These are phyloP conservation scores for Haliaeetus albicilla DNA, from an alignment of 2,797 vertebrate genomes.

Conservation along the genomic window DNA sequence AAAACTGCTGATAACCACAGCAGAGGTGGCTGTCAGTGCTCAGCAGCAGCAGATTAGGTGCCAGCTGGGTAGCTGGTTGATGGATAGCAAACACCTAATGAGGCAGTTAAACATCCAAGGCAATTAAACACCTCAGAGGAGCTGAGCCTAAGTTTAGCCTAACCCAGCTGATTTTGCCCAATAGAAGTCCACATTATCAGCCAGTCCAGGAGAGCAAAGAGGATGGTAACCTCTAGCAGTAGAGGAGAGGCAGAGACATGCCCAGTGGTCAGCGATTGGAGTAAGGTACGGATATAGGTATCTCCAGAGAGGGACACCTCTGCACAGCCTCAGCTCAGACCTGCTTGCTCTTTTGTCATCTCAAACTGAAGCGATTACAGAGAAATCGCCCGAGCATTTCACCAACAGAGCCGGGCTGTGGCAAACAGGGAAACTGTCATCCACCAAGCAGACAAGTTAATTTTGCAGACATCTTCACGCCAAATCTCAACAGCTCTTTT, in stretches of 20 bases:
- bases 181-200: not conserved
- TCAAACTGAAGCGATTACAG: not conserved
- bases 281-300: fast-evolving
- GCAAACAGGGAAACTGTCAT: not conserved
- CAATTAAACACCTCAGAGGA: not conserved
- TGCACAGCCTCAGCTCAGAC: not conserved
- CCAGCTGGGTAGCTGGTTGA: not conserved
- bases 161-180: not conserved
- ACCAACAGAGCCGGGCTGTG: not conserved
- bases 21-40: not conserved
- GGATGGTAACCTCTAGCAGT: not conserved
- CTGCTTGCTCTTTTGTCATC: fast-evolving
- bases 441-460: not conserved
- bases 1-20: not conserved
- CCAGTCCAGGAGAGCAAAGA: not conserved
- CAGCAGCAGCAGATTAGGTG: not conserved
- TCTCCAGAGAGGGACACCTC: not conserved
- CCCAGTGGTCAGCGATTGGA: not conserved
- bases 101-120: not conserved
- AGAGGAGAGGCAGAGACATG: not conserved
- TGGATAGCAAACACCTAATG: not conserved
- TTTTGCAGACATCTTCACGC: not conserved
- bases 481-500: not conserved
- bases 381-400: not conserved
- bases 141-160: not conserved